Conservation (phyloP, 2,113 vertebrate genomes). For the Phylloscopus trochiloides region DNA sequence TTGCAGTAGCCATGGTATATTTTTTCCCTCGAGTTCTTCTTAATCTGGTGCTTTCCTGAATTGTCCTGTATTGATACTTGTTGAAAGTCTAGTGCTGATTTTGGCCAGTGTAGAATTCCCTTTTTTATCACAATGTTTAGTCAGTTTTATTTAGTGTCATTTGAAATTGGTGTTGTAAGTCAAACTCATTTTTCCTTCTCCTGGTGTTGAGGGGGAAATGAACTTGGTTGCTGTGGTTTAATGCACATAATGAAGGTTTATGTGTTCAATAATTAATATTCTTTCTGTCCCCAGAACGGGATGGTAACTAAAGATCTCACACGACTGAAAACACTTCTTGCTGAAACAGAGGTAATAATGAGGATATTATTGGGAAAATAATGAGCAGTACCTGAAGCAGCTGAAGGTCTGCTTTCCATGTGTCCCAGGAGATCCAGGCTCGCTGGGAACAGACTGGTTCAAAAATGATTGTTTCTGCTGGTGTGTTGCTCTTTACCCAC, state of each 20-base stretch:
- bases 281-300: slow-evolving; percentile 83
- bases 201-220: neutral
- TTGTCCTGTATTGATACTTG: neutral
- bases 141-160: neutral
- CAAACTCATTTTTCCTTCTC: neutral
- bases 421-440: neutral
- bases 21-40: neutral
- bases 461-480: neutral
- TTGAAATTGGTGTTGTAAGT: neutral
- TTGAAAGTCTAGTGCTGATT: neutral
- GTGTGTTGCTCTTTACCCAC: neutral
- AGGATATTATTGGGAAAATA: neutral
- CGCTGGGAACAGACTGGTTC: neutral
- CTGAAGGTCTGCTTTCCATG: neutral
- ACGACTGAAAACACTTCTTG: slow-evolving; percentile 91
- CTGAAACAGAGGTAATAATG: slow-evolving; percentile 90
- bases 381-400: neutral
- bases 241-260: neutral
- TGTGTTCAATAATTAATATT: neutral
- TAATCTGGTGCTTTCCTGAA: neutral
- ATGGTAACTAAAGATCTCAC: slow-evolving; percentile 96
- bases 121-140: neutral
- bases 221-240: neutral
- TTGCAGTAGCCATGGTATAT: neutral
- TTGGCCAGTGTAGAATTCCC: neutral